Evolutionary conservation across 2,888 invertebrate species (phyloP), one percentile per base, ranked within the genome.

Genomic region (Schizotus pectinicornis): DNA sequence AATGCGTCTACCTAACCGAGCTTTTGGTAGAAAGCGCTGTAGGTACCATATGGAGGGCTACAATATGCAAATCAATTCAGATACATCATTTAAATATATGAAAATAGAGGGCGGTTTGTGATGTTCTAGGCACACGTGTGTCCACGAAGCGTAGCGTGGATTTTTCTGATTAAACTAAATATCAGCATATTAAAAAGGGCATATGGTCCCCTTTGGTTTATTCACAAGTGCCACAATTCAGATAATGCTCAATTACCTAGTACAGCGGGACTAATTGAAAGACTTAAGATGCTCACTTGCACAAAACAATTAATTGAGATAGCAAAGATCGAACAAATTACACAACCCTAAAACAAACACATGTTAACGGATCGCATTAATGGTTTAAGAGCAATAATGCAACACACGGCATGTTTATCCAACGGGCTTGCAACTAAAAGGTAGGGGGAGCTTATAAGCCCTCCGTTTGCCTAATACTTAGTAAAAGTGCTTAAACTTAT

Each of bases 11-110:
- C 22, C 22, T 22, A 22, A 22, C 22, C 22, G 22, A 22, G 22
- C 22, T 22, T 22, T 22, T 5, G 22, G 22, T 22, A 22, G 22
- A 22, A 22, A 22, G 5, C 22, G 3, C 22, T 56, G 64, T 61
- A 62, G 64, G 73, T 67, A 69, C 69, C 74, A 74, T 74, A 75
- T 75, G 74, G 69, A 71, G 67, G 71, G 74, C n/a, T 71, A 74
- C 74, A 73, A 75, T 74, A 76, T 76, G 75, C 70, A 75, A 76
- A 76, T 76, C 70, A 56, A 68, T 64, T 66, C 63, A 70, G 66
- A 67, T 22, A 22, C 69, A 76, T 74, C 73, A 76, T 76, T 76
- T 76, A 72, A 76, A 76, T 76, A 74, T 71, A 75, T 72, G 71
- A 74, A 73, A 74, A 74, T 69, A 69, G 70, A 67, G 72, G 72